Evolutionary conservation across 2,113 vertebrate genomes (phyloP).

Genomic region (Protobothrops flavoviridis): DNA sequence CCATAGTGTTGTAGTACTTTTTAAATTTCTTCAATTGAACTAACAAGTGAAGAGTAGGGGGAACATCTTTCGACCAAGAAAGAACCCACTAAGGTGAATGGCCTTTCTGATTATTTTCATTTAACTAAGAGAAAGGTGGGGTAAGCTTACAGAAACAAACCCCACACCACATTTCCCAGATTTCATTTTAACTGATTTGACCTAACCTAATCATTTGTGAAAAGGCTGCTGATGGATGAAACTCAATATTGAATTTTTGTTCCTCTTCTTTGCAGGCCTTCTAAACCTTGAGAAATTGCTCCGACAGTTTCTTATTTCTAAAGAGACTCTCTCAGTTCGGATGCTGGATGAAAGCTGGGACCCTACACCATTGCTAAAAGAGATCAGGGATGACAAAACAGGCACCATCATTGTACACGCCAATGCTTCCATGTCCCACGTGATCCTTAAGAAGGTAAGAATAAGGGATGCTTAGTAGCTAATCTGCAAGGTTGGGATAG

Average conservation of each 20-base stretch:
- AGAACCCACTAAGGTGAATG: background rate
- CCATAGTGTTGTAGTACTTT: background rate
- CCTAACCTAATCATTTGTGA: fast-evolving
- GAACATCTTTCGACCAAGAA: background rate
- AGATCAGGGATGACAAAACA: conserved; percentile 97
- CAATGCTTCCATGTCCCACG: conserved; percentile 95
- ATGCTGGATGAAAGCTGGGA: conserved; percentile 96
- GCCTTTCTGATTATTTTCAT: background rate
- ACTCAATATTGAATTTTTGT: background rate
- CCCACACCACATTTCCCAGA: background rate
- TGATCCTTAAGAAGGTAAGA: conserved; percentile 89
- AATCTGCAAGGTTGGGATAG: background rate
- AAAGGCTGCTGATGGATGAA: background rate
- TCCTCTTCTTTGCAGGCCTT: conserved; percentile 78
- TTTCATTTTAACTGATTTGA: background rate
- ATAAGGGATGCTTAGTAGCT: background rate
- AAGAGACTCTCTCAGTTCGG: conserved; percentile 94
- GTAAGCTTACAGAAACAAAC: background rate
- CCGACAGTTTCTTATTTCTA: conserved; percentile 97
- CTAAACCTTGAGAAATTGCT: conserved; percentile 96
- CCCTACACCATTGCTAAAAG: conserved; percentile 93
- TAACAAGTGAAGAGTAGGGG: background rate
- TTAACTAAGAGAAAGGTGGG: background rate
- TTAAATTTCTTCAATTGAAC: background rate
- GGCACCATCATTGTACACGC: conserved; percentile 96